Conservation (phyloP, 2,113 vertebrate genomes). For the Ahaetulla prasina region DNA sequence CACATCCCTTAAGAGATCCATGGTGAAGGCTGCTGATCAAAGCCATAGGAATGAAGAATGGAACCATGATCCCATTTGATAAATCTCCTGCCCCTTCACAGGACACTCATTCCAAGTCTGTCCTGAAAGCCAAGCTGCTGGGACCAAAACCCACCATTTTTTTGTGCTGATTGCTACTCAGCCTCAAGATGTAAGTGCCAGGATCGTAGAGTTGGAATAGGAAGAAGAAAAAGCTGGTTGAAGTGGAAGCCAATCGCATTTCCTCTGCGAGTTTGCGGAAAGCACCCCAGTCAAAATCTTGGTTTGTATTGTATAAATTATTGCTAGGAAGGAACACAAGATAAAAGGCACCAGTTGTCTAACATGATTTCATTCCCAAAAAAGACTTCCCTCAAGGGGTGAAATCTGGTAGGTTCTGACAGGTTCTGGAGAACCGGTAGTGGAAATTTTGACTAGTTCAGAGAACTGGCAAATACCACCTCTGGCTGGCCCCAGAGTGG, state of each 20-base stretch:
- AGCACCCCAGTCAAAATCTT: constrained; percentile 83
- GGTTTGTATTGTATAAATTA: constrained; percentile 83
- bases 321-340: constrained; percentile 61
- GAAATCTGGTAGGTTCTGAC: too few species aligned
- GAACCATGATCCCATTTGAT: background rate
- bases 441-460: too few species aligned
- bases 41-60: background rate
- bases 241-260: constrained; percentile 51
- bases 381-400: background rate
- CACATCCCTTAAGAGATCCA: background rate
- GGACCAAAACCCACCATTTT: constrained; percentile 72
- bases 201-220: constrained; percentile 73
- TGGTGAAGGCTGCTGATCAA: background rate
- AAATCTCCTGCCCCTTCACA: background rate
- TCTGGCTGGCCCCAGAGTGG: too few species aligned
- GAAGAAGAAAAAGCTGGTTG: constrained; percentile 67
- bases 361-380: background rate
- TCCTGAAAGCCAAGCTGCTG: background rate
- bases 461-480: too few species aligned
- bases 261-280: constrained; percentile 76
- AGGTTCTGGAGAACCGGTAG: too few species aligned
- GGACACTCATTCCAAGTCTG: too few species aligned
- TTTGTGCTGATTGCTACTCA: constrained; percentile 78
- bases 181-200: constrained; percentile 78
- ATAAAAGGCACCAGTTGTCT: background rate